Evolutionary conservation across 2,797 vertebrate genomes (phyloP).

Genomic region (Manis crassicaudata): DNA sequence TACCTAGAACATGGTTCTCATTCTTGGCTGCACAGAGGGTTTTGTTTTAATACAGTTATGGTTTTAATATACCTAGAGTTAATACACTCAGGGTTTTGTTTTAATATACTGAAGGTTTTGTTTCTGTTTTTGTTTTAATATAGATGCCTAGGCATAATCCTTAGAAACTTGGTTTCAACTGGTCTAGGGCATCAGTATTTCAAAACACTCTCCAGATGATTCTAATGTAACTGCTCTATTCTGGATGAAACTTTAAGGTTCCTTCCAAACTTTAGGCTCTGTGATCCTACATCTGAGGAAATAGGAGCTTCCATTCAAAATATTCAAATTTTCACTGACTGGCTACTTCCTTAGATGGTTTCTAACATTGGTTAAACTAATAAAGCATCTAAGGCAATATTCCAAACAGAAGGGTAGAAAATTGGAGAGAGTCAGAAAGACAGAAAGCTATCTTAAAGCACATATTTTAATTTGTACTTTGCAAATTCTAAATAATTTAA

Average conservation of each 20-base stretch:
- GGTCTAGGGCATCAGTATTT: not conserved
- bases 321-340: not conserved
- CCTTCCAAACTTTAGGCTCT: constrained; percentile 30
- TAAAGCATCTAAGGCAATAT: constrained; percentile 27
- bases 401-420: constrained; percentile 30
- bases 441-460: not conserved
- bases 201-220: constrained; percentile 9
- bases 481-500: constrained; percentile 69
- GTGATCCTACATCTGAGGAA: not conserved
- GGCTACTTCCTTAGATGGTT: not conserved
- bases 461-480: constrained; percentile 58
- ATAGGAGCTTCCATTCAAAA: constrained; percentile 18
- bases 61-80: too few relatives aligned
- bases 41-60: not conserved
- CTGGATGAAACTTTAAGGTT: not conserved
- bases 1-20: not conserved
- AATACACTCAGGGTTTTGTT: too few relatives aligned
- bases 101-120: not conserved
- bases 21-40: not conserved
- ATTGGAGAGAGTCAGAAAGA: not conserved
- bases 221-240: not conserved
- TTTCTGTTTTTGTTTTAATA: constrained; percentile 7
- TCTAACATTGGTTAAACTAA: constrained; percentile 46
- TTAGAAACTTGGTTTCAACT: not conserved
- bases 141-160: not conserved